Percentiles rank a stretch among this genome's conserved stretches.
Evolutionary conservation across 2,113 vertebrate species (phyloP).

Genomic region (Aspiorhynchus laticeps): DNA sequence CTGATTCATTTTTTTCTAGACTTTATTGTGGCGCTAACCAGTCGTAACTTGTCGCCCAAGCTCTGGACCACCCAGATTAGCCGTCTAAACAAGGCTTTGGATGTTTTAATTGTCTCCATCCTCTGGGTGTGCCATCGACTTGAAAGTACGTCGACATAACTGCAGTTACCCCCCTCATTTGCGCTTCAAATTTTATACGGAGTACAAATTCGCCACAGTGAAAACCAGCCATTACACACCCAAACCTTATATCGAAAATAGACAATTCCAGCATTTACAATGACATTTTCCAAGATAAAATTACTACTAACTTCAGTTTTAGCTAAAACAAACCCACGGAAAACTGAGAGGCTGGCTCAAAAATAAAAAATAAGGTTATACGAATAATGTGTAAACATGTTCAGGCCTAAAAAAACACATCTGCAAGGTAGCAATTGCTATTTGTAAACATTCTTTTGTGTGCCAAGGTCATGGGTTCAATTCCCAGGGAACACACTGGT

Average conservation of each 20-base stretch:
- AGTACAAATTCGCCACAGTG: conserved; percentile 36
- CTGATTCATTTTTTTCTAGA: conserved; percentile 53
- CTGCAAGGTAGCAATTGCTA: background rate
- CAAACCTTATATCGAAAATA: conserved; percentile 33
- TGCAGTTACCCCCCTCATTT: conserved; percentile 32
- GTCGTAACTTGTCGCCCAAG: conserved; percentile 66
- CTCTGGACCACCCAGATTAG: conserved; percentile 75
- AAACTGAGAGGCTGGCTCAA: background rate
- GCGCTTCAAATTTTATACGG: conserved; percentile 29
- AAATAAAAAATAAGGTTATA: background rate
- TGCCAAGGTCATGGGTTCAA: conserved; percentile 9
- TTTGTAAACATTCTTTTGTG: background rate
- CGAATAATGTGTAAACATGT: background rate
- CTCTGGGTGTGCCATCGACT: conserved; percentile 67
- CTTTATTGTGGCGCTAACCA: conserved; percentile 62
- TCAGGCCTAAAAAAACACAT: background rate
- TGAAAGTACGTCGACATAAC: conserved; percentile 45
- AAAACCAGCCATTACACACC: conserved; percentile 29
- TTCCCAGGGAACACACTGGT: background rate
- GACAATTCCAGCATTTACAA: conserved; percentile 25
- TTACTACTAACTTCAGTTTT: background rate
- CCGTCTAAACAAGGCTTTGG: conserved; percentile 62
- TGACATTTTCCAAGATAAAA: conserved; percentile 35
- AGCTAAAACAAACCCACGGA: background rate
- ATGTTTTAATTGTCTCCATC: conserved; percentile 79